A percentile compares a stretch with the other conserved stretches of the same genome.
Conservation (phyloP, 2,888 invertebrate genomes). For the Orthosia incerta region DNA sequence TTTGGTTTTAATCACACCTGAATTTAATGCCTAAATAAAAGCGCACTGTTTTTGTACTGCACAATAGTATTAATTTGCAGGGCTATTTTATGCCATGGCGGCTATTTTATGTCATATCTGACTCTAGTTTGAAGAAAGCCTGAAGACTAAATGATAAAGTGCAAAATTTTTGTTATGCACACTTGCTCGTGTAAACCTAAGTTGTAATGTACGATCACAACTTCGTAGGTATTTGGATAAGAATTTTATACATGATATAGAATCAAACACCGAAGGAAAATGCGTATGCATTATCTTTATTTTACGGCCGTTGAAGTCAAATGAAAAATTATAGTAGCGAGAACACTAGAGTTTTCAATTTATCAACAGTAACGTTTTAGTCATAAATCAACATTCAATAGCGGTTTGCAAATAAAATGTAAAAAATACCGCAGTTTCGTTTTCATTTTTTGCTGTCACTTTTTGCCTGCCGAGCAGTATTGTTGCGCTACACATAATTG, state of each 20-base stretch:
- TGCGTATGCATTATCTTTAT: constrained; percentile 9
- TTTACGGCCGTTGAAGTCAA: constrained; percentile 23
- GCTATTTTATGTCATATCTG: too few relatives aligned
- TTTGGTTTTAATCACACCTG: background rate
- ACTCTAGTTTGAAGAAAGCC: background rate
- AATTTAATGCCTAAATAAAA: background rate
- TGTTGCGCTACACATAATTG: constrained; percentile 65
- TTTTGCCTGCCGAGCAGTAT: constrained; percentile 55
- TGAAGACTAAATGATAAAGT: background rate
- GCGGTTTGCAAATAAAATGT: constrained; percentile 54
- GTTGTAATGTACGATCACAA: background rate
- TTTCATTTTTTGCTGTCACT: constrained; percentile 62
- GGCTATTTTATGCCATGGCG: too few relatives aligned
- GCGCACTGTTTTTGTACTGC: background rate
- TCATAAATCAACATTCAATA: constrained; percentile 58
- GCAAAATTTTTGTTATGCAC: background rate
- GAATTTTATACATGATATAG: background rate
- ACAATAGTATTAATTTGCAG: background rate
- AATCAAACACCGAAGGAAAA: constrained; percentile 3
- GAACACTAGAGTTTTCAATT: constrained; percentile 52
- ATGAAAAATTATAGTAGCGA: constrained; percentile 38
- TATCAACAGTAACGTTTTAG: constrained; percentile 46
- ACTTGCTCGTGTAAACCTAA: background rate
- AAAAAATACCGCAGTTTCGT: constrained; percentile 53
- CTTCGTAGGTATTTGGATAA: background rate